phyloP scores from a whole-genome alignment of 2,113 vertebrate species.

The mouse (Mus musculus) region DNA sequence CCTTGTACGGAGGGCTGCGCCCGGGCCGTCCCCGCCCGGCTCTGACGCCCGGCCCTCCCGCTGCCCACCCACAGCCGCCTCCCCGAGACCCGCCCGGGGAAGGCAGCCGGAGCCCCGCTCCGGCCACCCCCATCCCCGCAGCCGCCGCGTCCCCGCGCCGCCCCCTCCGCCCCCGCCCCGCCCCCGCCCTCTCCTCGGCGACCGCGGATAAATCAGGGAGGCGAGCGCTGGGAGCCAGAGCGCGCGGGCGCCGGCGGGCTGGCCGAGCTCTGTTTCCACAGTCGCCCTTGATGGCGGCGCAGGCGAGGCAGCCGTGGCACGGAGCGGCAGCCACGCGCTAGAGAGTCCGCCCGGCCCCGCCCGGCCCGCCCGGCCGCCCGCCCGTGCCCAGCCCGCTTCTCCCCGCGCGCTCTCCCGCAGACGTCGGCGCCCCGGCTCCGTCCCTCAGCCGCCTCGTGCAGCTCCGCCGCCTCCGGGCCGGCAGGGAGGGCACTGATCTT shows the following conservation, averaged over 20 bases:
- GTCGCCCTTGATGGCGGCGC: slow-evolving; percentile 91
- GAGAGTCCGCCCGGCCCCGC: slow-evolving; percentile 72
- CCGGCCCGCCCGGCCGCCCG: slow-evolving; percentile 67
- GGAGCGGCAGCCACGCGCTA: slow-evolving; percentile 78
- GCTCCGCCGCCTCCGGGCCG: slow-evolving; percentile 44
- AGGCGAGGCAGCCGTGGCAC: slow-evolving; percentile 88
- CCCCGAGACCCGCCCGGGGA: slow-evolving; percentile 58
- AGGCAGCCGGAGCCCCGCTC: slow-evolving; percentile 61
- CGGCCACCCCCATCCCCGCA: slow-evolving; percentile 33
- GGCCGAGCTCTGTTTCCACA: slow-evolving; percentile 88
- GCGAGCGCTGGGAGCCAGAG: slow-evolving; percentile 55
- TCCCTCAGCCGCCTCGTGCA: slow-evolving; percentile 10
- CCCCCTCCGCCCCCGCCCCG: slow-evolving; percentile 66
- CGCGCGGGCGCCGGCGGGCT: slow-evolving; percentile 57
- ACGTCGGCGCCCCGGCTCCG: slow-evolving; percentile 21
- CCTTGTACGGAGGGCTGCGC: slow-evolving; percentile 81
- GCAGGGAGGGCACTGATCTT: slow-evolving; percentile 80
- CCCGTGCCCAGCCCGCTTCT: slow-evolving; percentile 55
- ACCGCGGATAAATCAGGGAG: slow-evolving; percentile 86
- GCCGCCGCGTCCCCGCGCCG: slow-evolving; percentile 62
- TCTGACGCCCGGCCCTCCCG: slow-evolving; percentile 69
- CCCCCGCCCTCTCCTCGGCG: slow-evolving; percentile 71
- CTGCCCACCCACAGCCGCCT: slow-evolving; percentile 67
- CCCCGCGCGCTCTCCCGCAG: neutral
- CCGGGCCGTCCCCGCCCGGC: slow-evolving; percentile 69